Base-by-base conservation (phyloP, 1,140 invertebrate species). In the Temnothorax longispinosus region DNA sequence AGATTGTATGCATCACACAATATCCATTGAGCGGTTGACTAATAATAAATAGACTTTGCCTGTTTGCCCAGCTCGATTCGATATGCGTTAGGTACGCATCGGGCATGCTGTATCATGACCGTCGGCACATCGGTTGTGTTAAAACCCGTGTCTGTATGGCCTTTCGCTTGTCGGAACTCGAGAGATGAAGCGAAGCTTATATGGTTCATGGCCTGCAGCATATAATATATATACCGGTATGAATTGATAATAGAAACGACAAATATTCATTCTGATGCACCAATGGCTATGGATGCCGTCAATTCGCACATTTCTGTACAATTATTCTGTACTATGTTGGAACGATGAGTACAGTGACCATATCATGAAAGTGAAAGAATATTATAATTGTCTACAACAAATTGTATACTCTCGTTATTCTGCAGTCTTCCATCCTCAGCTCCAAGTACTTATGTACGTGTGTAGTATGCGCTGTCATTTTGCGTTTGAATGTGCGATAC, bases 311-410 rank as follows among this genome's bases (percentile, higher is more conserved):
- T 15, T 71, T 86, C 69, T 65, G 18, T 50, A 82, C 10, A 86
- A 56, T 67, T 76, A 85, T 81, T 86, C 71, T 91, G 88, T 87
- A 87, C 52, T 88, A 87, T 86, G 65, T 86, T 69, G 81, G 72
- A 86, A 86, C 91, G 93, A 94, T 94, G 94, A 94, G 92, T 94
- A 95, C 95, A 95, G 95, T 95, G 95, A 95, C 95, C 95, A 95
- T 95, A 94, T 95, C 94, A 94, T 95, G 94, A 94, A 95, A 94
- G 93, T 92, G 89, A 89, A 82, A 88, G 32, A 77, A 72, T 87
- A 52, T 76, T 32, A 74, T 72, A 52, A n/a, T 52, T 67, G n/a
- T 80, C 4, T 80, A 80, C 44, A 15, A 80, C 4, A 7, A 27
- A 67, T 90, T 84, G 10, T 81, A 84, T 91, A 93, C 92, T 93